Conservation (phyloP, 2,113 vertebrate genomes). For the Barnardius zonarius region DNA sequence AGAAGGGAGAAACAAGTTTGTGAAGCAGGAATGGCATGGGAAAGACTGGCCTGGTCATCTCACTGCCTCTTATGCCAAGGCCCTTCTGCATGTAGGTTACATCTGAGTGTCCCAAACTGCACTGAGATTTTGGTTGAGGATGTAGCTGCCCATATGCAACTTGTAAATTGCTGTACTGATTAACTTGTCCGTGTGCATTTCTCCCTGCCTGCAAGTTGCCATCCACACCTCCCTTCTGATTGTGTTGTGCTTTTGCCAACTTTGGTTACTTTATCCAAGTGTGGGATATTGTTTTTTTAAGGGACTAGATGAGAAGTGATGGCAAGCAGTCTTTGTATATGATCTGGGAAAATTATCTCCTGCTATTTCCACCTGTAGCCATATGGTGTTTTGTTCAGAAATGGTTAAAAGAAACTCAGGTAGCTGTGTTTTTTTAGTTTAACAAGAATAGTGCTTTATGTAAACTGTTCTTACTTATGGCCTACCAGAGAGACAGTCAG, state of each 20-base stretch:
- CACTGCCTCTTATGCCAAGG: background rate
- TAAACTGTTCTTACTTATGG: background rate
- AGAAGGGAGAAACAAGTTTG: accelerated
- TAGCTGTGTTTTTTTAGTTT: background rate
- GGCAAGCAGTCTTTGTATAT: background rate
- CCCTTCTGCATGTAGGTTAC: background rate
- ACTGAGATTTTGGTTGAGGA: background rate
- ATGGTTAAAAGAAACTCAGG: background rate
- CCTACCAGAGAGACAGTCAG: background rate
- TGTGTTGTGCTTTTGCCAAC: background rate
- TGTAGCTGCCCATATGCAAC: background rate
- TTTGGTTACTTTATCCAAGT: accelerated
- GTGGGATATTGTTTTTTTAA: background rate
- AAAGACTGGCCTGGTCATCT: background rate
- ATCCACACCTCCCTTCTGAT: background rate
- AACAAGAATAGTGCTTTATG: background rate
- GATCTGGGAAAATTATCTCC: background rate
- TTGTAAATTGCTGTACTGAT: background rate
- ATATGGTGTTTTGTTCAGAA: background rate
- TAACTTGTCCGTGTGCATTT: background rate
- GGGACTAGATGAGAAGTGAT: background rate
- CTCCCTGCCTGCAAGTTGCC: accelerated
- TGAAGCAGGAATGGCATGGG: background rate
- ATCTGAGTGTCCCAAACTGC: background rate
- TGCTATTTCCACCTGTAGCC: background rate